Evolutionary conservation across 2,888 invertebrate genomes (phyloP), one percentile per base, ranked within the genome.

Genomic region (Aplocera efformata): DNA sequence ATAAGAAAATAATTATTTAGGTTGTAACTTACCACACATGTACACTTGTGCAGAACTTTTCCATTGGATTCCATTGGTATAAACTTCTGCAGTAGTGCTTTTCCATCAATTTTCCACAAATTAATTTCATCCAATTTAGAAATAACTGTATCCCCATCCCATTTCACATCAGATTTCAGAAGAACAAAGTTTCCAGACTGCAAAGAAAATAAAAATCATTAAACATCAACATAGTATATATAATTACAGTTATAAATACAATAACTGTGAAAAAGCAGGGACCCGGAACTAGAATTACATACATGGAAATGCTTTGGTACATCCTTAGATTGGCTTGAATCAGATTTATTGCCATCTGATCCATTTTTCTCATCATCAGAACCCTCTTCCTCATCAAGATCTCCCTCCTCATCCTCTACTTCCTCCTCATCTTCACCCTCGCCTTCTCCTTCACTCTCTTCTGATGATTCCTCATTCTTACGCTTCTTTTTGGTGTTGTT

Each of bases 41-140:
- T 91, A 62, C 90, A 91, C 71, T 90, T 90, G 70, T 91, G 91
- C 38, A 90, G 71, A 27, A 82, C 72, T 66, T 88, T 89, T 46
- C 90, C 90, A 72, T 81, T 88, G 47, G 90, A 88, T 67, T 90
- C 89, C 79, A 90, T 89, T 22, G 91, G 90, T 58, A 92, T 90
- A 75, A 90, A 93, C 66, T 92, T 92, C 67, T 92, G 92, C 57
- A 93, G 70, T 63, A 92, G 83, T 47, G 91, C 90, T 64, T 92
- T 92, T 27, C 90, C 91, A 76, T 92, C 92, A 50, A 93, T 91
- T 78, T 91, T 91, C 93, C 93, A 93, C 63, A 93, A 84, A 54
- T 91, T 90, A 45, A 91, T 86, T 63, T 90, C 89, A 83, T 85
- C 84, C 70, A 88, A 60, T 51, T 88, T 88, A 33, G 88, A 85